Evolutionary conservation across 2,797 vertebrate species (phyloP).

Genomic region (Cephalopachus bancanus): DNA sequence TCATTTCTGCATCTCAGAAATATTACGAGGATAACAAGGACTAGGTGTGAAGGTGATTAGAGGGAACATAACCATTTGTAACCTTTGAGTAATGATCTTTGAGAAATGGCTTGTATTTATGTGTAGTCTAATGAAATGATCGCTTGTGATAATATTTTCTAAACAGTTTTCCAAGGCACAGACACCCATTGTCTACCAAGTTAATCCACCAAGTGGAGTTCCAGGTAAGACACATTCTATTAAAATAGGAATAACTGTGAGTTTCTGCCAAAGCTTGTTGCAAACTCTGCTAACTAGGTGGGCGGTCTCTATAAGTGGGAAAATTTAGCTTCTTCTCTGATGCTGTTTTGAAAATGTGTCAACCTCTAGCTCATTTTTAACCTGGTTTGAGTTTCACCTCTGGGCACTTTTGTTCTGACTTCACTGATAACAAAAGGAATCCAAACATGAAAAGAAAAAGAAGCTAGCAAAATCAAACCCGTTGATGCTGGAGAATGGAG

Average conservation of each 20-base stretch:
- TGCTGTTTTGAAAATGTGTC: conserved; percentile 54
- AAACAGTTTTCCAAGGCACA: conserved; percentile 87
- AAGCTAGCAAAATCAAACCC: conserved; percentile 40
- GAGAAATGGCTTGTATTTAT: background rate
- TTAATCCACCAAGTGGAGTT: conserved; percentile 86
- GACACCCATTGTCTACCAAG: conserved; percentile 87
- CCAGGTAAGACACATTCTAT: conserved; percentile 86
- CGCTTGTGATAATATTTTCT: conserved; percentile 67
- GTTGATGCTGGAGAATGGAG: background rate
- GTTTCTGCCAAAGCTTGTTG: conserved; percentile 15
- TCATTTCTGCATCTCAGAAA: background rate
- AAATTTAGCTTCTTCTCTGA: background rate
- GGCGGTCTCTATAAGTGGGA: background rate
- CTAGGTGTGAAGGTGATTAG: background rate
- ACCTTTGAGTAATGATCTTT: background rate
- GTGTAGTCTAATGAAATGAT: background rate
- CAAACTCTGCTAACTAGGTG: background rate
- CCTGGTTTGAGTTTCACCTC: conserved; percentile 7
- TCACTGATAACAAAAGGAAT: conserved; percentile 42
- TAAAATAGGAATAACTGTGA: conserved; percentile 25
- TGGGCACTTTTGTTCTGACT: background rate
- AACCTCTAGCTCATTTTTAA: conserved; percentile 54
- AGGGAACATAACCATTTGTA: background rate
- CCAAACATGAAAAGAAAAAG: background rate
- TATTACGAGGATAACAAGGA: background rate